These are phyloP conservation scores for Apomyelois bistriatella DNA, from an alignment of 2,888 invertebrate genomes.

Conservation along the genomic window DNA sequence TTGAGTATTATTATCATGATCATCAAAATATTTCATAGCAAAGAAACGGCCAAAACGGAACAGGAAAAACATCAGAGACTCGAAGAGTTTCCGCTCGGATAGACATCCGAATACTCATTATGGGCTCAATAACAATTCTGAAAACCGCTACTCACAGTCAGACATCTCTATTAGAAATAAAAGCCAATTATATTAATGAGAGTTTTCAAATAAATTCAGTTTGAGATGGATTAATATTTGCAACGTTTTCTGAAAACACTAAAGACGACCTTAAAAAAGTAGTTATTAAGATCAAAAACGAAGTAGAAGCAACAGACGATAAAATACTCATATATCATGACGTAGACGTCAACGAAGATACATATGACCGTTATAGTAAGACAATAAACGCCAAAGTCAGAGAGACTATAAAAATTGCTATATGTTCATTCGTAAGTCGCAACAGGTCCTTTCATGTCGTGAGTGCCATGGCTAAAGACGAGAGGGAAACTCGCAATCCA, in stretches of 20 bases:
- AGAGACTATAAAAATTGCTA: conserved; percentile 18
- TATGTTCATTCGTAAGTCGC: conserved; percentile 16
- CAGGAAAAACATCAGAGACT: conserved; percentile 12
- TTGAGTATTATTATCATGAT: conserved; percentile 33
- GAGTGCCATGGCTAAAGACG: conserved; percentile 10
- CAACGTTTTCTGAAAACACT: neutral
- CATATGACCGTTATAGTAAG: conserved; percentile 6
- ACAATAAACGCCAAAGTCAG: conserved; percentile 15
- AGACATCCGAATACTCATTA: conserved; percentile 15
- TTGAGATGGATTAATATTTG: neutral
- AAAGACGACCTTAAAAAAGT: neutral
- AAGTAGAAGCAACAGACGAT: neutral
- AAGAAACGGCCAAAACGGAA: conserved; percentile 13
- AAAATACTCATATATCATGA: conserved; percentile 6
- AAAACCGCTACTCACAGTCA: conserved; percentile 8
- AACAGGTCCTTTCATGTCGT: conserved; percentile 21
- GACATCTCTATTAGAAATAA: conserved; percentile 11
- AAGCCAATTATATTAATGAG: conserved; percentile 11
- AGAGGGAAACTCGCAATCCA: conserved; percentile 14
- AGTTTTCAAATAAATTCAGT: conserved; percentile 3
- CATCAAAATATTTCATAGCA: conserved; percentile 25
- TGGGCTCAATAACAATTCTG: conserved; percentile 14
- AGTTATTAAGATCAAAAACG: neutral
- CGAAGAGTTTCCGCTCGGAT: conserved; percentile 10
- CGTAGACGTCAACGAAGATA: neutral